These are phyloP conservation scores for Mycalesis mineus DNA, from an alignment of 2,888 invertebrate species.

Conservation along the genomic window DNA sequence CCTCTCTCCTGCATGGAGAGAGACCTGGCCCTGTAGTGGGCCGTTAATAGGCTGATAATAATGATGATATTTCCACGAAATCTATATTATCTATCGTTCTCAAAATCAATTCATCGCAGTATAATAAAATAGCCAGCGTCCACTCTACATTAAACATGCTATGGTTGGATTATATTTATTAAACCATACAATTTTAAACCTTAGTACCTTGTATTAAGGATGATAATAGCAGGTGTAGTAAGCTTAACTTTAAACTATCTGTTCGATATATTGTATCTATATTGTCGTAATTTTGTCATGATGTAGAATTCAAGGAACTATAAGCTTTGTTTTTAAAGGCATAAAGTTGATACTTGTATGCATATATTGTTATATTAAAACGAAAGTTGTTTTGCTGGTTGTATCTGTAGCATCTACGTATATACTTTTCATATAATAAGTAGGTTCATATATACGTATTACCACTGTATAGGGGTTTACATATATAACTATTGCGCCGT, in stretches of 20 bases:
- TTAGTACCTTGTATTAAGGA: not conserved
- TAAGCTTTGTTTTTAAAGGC: accelerated
- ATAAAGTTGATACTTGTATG: conserved; percentile 15
- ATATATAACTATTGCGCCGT: too few relatives aligned
- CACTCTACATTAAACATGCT: conserved; percentile 27
- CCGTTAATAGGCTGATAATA: too few relatives aligned
- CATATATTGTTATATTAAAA: not conserved
- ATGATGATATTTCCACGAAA: too few relatives aligned
- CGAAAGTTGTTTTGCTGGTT: conserved; percentile 6
- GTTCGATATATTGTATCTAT: not conserved
- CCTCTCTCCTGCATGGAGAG: too few relatives aligned
- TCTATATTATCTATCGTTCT: not conserved
- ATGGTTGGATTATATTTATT: conserved; percentile 12
- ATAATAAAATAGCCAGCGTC: conserved; percentile 31
- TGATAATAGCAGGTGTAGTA: not conserved
- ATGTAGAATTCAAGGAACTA: conserved; percentile 7
- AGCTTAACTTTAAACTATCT: not conserved
- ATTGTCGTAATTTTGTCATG: not conserved
- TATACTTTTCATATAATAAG: not conserved
- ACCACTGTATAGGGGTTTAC: not conserved
- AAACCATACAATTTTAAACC: not conserved
- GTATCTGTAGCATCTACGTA: conserved; percentile 7
- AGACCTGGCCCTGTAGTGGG: too few relatives aligned
- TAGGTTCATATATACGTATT: not conserved
- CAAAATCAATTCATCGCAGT: conserved; percentile 21